Evolutionary conservation across 2,888 invertebrate genomes (phyloP).

Genomic region (Parochlus steinenii): DNA sequence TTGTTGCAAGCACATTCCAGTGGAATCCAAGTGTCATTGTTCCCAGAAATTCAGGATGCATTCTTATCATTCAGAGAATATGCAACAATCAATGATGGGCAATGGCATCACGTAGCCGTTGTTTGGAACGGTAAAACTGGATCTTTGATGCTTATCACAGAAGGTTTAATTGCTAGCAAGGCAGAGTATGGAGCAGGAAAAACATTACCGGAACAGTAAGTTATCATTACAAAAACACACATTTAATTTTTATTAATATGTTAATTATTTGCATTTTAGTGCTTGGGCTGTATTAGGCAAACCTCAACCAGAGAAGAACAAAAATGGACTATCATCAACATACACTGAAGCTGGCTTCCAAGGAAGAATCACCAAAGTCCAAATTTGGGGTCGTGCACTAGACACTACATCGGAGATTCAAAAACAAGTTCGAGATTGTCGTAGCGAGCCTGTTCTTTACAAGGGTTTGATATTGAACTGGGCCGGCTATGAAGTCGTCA

Average conservation of each 20-base stretch:
- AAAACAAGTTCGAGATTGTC: constrained; percentile 82
- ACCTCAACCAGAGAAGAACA: constrained; percentile 56
- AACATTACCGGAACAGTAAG: constrained; percentile 67
- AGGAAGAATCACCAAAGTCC: constrained; percentile 85
- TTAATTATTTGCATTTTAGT: constrained; percentile 32
- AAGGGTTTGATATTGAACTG: constrained; percentile 74
- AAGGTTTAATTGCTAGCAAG: constrained; percentile 86
- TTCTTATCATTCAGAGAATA: constrained; percentile 83
- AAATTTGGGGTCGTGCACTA: constrained; percentile 82
- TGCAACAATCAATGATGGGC: constrained; percentile 86
- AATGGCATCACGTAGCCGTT: constrained; percentile 90
- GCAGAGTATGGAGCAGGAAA: constrained; percentile 78
- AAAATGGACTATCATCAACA: constrained; percentile 28
- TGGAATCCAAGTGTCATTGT: constrained; percentile 81
- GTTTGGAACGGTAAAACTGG: constrained; percentile 90
- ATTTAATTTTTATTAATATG: constrained; percentile 7
- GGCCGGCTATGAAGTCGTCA: constrained; percentile 81
- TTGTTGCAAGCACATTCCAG: constrained; percentile 83
- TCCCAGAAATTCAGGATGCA: constrained; percentile 74
- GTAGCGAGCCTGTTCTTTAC: constrained; percentile 81
- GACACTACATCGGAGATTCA: constrained; percentile 87
- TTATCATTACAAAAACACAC: constrained; percentile 17
- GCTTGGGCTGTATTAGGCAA: constrained; percentile 87
- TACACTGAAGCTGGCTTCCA: constrained; percentile 88
- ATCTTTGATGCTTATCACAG: constrained; percentile 79